phyloP scores from a whole-genome alignment of 2,888 invertebrate species.

The Agonopterix subpropinquella region DNA sequence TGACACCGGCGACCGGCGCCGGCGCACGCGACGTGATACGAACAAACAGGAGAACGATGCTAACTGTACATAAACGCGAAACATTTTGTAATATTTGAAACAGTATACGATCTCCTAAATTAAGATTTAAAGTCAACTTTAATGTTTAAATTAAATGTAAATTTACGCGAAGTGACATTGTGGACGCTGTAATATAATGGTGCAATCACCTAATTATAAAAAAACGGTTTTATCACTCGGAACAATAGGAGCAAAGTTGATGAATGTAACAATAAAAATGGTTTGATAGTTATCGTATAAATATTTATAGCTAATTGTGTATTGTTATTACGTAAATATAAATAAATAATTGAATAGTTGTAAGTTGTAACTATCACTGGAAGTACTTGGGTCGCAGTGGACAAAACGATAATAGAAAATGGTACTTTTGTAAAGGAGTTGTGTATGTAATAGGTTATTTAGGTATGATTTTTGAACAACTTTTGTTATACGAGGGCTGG shows the following conservation, averaged over 20 bases:
- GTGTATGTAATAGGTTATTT: constrained; percentile 48
- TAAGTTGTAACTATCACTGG: constrained; percentile 70
- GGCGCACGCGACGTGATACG: constrained; percentile 42
- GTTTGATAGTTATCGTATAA: constrained; percentile 75
- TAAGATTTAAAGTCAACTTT: constrained; percentile 75
- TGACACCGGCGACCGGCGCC: constrained; percentile 12
- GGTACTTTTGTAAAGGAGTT: constrained; percentile 56
- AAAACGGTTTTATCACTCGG: constrained; percentile 48
- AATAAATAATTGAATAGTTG: constrained; percentile 74
- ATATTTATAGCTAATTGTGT: constrained; percentile 77
- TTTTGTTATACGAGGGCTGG: constrained; percentile 25
- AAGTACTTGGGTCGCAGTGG: constrained; percentile 56
- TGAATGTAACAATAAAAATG: constrained; percentile 64
- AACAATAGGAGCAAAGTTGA: constrained; percentile 52
- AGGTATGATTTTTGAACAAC: constrained; percentile 33
- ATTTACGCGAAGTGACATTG: constrained; percentile 48
- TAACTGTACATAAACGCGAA: constrained; percentile 68
- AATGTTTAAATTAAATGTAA: constrained; percentile 66
- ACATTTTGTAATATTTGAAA: constrained; percentile 76
- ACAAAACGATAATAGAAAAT: constrained; percentile 41
- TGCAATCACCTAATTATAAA: constrained; percentile 56
- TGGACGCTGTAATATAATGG: constrained; percentile 58
- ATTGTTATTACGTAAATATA: constrained; percentile 76
- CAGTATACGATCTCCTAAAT: constrained; percentile 76
- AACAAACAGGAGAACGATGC: constrained; percentile 66